Percentiles rank a stretch among this genome's conserved stretches.
These are phyloP conservation scores for Cryptoleucopteryx plumbea DNA, from an alignment of 2,113 vertebrate genomes.

Conservation along the genomic window DNA sequence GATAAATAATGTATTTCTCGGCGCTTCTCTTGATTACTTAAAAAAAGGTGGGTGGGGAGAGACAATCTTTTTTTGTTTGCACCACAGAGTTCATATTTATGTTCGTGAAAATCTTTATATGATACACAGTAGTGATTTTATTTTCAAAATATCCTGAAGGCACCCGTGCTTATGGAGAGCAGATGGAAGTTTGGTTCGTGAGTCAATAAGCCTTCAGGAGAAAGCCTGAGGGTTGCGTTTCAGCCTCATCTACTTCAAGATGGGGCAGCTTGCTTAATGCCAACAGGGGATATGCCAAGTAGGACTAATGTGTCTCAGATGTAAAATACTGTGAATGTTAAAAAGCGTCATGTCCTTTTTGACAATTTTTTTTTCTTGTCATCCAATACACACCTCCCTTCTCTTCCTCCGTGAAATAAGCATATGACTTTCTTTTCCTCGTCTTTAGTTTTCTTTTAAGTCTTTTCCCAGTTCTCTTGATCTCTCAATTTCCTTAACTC, in stretches of 20 bases:
- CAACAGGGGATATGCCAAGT: not conserved
- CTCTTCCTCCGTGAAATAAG: not conserved
- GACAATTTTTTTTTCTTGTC: not conserved
- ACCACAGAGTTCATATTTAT: not conserved
- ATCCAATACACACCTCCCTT: not conserved
- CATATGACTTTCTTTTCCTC: not conserved
- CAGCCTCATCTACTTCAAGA: not conserved
- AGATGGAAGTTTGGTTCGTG: not conserved
- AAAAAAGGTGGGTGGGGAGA: not conserved
- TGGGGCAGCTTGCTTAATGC: not conserved
- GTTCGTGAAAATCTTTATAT: not conserved
- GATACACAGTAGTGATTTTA: not conserved
- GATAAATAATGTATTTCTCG: not conserved
- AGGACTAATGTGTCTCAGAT: not conserved
- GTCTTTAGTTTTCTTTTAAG: not conserved
- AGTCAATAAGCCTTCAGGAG: not conserved
- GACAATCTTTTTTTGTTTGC: not conserved
- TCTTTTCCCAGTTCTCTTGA: not conserved
- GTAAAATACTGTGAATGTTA: not conserved
- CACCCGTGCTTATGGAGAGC: not conserved
- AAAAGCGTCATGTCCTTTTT: not conserved
- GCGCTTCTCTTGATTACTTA: not conserved
- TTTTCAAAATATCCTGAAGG: not conserved
- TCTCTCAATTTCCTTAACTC: not conserved
- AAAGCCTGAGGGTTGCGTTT: not conserved